Evolutionary conservation across 2,797 vertebrate species (phyloP).

Genomic region (Platyrinchus mystaceus): DNA sequence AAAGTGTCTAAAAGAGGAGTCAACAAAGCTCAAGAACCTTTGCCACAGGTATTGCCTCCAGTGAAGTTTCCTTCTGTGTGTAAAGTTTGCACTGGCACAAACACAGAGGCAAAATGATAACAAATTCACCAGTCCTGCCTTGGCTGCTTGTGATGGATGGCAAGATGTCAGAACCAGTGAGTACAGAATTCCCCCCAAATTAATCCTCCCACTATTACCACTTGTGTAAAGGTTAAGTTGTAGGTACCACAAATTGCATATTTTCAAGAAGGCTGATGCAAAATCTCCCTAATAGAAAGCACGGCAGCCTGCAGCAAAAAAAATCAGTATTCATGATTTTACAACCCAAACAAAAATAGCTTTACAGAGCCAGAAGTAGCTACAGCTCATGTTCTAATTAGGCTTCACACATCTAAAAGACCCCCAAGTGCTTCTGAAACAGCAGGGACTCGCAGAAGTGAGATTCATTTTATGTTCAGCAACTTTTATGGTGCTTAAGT

Average conservation of each 20-base stretch:
- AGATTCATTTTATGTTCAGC: not conserved
- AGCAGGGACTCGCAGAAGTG: not conserved
- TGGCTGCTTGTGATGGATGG: not conserved
- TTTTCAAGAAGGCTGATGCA: not conserved
- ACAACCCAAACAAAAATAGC: constrained; percentile 2
- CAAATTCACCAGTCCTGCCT: not conserved
- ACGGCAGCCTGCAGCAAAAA: not conserved
- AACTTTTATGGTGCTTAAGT: not conserved
- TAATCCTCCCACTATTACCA: not conserved
- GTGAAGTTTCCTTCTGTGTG: not conserved
- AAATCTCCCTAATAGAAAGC: not conserved
- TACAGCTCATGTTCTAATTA: not conserved
- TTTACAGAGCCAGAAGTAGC: not conserved
- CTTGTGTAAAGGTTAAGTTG: not conserved
- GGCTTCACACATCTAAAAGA: not conserved
- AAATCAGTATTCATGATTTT: not conserved
- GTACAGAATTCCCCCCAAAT: not conserved
- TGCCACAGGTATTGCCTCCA: not conserved
- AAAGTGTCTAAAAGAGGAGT: not conserved
- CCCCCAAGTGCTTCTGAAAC: not conserved
- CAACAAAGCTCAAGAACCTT: not conserved
- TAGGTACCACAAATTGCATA: not conserved
- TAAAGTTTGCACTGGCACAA: not conserved
- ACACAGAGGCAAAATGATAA: not conserved
- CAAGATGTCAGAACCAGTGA: not conserved